Conservation (phyloP, 2,797 vertebrate genomes). For the Myioborus melanocephalus region DNA sequence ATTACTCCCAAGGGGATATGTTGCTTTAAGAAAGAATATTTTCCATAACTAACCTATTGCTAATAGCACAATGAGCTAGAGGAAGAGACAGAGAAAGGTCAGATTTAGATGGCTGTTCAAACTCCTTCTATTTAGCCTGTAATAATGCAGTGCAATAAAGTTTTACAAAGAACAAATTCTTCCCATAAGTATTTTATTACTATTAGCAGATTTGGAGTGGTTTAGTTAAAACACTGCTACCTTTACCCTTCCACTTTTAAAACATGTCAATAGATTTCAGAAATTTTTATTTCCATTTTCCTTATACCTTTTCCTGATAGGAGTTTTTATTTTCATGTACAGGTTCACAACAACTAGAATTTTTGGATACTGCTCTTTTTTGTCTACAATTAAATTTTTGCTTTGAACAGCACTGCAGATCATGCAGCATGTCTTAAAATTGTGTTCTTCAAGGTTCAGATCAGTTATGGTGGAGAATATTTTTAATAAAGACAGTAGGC, state of each 20-base stretch:
- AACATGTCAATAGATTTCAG: neutral
- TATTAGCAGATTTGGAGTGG: neutral
- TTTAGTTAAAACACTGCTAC: neutral
- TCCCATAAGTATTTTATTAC: neutral
- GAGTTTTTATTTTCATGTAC: neutral
- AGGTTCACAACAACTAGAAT: neutral
- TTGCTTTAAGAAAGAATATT: conserved; percentile 17
- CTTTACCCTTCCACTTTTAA: neutral
- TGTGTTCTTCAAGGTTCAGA: neutral
- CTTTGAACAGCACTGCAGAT: neutral
- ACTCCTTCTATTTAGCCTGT: neutral
- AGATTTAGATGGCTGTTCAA: neutral
- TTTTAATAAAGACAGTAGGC: neutral
- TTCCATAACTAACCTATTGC: neutral
- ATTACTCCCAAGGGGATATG: neutral
- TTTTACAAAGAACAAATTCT: neutral
- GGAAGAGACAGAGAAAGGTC: neutral
- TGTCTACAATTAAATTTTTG: neutral
- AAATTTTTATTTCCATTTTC: neutral
- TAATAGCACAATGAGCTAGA: neutral
- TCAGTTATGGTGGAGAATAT: neutral
- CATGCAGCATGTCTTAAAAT: neutral
- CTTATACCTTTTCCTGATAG: neutral
- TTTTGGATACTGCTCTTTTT: neutral
- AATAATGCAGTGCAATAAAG: neutral